Evolutionary conservation across 2,113 vertebrate species (phyloP), one percentile per base, ranked within the genome.

Genomic region (Grus americana): DNA sequence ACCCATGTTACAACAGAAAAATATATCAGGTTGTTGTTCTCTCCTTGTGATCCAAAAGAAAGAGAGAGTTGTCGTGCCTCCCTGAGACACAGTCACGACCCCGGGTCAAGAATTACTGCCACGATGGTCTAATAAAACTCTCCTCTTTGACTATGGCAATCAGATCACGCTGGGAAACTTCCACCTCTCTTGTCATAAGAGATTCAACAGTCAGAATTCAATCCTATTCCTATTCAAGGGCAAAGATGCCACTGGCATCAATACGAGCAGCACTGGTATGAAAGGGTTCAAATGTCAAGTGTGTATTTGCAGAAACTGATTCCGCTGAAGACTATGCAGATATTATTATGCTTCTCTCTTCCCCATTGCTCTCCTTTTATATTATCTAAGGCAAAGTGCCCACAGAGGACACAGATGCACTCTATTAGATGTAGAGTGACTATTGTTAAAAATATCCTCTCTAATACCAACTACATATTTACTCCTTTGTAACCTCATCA

Each of bases 401-500:
- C 84, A 46, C 70, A 46, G 88, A 91, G 78, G 95, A 93, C 95
- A 92, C 96, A 96, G 95, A 97, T 95, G 94, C 63, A 67, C 95
- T 73, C 92, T 76, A 96, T 96, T 96, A 97, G 81, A 94, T 86
- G 93, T 90, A 90, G 94, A 95, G 78, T 59, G n/a, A 84, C 80
- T 90, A 96, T 90, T 72, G 85, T 96, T 92, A 90, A 96, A 96
- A 96, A 95, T 90, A 98, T 71, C 94, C 74, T 83, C 65, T 96
- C 74, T 81, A 79, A 94, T 92, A 97, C 91, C 91, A 96, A 61
- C 91, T 92, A 96, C 74, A 90, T 96, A 94, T 97, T 97, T 97
- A 97, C 63, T 96, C 84, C 87, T 97, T 97, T 97, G 94, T 95
- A 97, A 96, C 95, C 92, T 94, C 91, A 95, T 96, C 96, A 96